Evolutionary conservation across 2,113 vertebrate species (phyloP), one percentile per base, ranked within the genome.

Genomic region (Stigmatopora argus): DNA sequence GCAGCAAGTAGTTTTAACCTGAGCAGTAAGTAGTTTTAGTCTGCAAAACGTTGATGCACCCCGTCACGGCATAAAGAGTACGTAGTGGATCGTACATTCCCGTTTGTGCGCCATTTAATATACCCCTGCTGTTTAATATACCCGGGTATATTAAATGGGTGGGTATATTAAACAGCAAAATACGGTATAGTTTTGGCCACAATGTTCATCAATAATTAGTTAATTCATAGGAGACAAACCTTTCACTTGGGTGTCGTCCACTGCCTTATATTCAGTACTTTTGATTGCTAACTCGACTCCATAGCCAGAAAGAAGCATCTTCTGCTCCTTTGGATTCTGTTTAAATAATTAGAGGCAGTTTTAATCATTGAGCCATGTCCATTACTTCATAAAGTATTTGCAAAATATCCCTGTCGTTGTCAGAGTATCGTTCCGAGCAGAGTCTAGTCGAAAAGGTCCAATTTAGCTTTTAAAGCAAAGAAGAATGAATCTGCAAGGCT

Each of bases 241-340:
- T 94, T 94, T 94, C 67, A 93, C 83, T 79, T 93, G 88, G 0
- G 86, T 89, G 83, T 99, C 96, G 90, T 98, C 96, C 77, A 98
- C 77, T 8, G 93, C 94, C 92, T 95, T 96, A 85, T 99, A 99
- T 83, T 99, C 97, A 17, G 96, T 98, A 82, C 88, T 97, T 89
- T 99, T 99, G 83, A 98, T 94, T 5, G 95, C 96, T 84, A 99
- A 89, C 81, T 98, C 96, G 67, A 99, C 97, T 60, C 94, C 94
- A 65, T 97, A 99, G 52, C 96, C 97, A 82, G 97, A 98, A 58
- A 99, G 89, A 78, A 93, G 92, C 88, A 96, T 92, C 82, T 91
- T 94, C 78, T 81, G 85, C 53, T 90, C 85, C 73, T 84, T 90
- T 69, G 91, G 90, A 72, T 93, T 87, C 97, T 98, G 86, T 41